phyloP scores from a whole-genome alignment of 53 echinoderm and acorn worm genomes.

The Zoroaster sp. region DNA sequence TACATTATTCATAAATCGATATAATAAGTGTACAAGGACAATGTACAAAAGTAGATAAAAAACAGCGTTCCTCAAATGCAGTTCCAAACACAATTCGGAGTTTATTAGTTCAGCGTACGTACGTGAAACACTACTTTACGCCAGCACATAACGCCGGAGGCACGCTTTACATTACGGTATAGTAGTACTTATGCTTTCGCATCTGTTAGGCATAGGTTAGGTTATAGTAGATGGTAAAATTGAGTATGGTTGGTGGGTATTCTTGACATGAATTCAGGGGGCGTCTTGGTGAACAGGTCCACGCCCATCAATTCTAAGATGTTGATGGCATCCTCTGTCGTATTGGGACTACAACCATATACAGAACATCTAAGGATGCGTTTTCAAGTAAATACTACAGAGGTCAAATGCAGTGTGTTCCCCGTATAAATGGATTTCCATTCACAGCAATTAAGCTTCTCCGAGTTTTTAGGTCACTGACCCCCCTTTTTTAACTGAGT shows the following conservation, averaged over 20 bases:
- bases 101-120: conserved; percentile 19
- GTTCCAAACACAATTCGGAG: background rate
- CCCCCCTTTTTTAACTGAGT: background rate
- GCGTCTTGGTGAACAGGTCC: background rate
- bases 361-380: too few species aligned
- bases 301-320: background rate
- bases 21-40: too few species aligned
- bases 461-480: too few species aligned
- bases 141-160: background rate
- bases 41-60: too few species aligned
- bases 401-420: too few species aligned
- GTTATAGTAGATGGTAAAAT: background rate
- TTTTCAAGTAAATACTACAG: too few species aligned
- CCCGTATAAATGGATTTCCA: too few species aligned
- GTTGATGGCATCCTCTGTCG: too few species aligned
- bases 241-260: background rate
- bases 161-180: conserved; percentile 14
- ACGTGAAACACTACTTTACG: background rate
- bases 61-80: background rate
- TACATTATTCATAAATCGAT: too few species aligned
- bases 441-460: too few species aligned
- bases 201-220: background rate
- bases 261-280: background rate
- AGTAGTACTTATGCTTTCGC: background rate
- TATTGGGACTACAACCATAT: too few species aligned